Conservation (phyloP, 2,888 invertebrate genomes). For the Ophonus ardosiacus region DNA sequence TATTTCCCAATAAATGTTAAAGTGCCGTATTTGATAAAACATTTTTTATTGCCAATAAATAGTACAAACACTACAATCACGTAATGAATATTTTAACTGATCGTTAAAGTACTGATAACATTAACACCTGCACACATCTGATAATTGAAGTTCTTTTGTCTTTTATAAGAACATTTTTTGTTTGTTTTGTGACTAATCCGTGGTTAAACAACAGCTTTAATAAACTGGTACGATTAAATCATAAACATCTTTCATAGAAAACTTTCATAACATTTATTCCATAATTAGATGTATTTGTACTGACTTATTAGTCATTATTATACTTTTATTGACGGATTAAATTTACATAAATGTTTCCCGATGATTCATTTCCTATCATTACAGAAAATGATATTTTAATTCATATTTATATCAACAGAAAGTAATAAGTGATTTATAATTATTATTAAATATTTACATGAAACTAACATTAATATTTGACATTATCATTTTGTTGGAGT, state of each 20-base stretch:
- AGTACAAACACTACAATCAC: slow-evolving; percentile 5
- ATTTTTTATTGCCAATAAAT: slow-evolving; percentile 2
- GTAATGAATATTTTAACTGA: slow-evolving; percentile 26
- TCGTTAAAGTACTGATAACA: slow-evolving; percentile 13
- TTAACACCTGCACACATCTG: slow-evolving; percentile 22
- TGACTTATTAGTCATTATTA: not conserved
- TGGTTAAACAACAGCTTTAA: not conserved
- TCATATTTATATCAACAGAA: too few relatives aligned
- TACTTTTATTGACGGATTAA: not conserved
- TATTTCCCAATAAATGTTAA: not conserved
- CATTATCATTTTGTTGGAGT: too few relatives aligned
- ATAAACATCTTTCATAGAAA: not conserved
- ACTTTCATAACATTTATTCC: not conserved
- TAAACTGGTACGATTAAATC: not conserved
- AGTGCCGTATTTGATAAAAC: not conserved
- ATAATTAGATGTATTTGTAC: not conserved
- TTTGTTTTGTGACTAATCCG: too few relatives aligned
- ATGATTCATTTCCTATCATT: not conserved
- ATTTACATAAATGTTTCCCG: not conserved
- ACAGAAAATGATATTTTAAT: not conserved
- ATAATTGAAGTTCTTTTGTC: slow-evolving; percentile 26
- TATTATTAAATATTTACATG: too few relatives aligned
- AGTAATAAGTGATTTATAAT: too few relatives aligned
- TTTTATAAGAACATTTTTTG: not conserved
- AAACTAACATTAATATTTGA: too few relatives aligned